Conservation (phyloP, 2,113 vertebrate genomes). For the Podocnemis expansa region DNA sequence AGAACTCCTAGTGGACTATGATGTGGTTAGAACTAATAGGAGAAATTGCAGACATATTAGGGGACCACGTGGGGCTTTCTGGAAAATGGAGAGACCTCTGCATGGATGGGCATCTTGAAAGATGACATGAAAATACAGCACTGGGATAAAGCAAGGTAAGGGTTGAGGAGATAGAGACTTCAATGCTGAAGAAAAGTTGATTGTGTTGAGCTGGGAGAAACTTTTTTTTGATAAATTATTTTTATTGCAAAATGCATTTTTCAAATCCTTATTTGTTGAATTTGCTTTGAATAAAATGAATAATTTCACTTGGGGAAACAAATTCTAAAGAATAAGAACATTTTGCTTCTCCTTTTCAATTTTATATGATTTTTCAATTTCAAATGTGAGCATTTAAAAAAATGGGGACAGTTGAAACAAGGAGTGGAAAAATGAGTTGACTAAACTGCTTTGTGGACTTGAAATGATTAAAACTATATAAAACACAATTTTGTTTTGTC, state of each 20-base stretch:
- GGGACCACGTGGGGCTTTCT: neutral
- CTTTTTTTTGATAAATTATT: neutral
- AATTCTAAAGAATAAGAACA: neutral
- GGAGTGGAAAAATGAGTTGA: neutral
- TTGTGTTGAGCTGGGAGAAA: neutral
- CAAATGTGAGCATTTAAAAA: neutral
- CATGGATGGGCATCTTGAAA: neutral
- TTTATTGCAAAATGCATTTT: neutral
- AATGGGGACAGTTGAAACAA: neutral
- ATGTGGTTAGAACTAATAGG: neutral
- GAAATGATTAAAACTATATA: neutral
- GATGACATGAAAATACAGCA: neutral
- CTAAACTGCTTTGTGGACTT: neutral
- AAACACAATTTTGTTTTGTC: neutral
- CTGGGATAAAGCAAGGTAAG: neutral
- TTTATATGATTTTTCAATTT: neutral
- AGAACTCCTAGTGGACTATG: no score
- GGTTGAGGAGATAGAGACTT: neutral
- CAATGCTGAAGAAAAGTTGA: neutral
- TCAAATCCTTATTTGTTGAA: neutral
- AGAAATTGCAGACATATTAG: neutral
- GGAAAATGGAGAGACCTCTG: neutral
- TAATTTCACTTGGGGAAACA: neutral
- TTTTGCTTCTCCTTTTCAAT: neutral
- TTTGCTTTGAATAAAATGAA: neutral